Evolutionary conservation across 2,888 invertebrate genomes (phyloP).

Genomic region (Metopia argyrocephala): DNA sequence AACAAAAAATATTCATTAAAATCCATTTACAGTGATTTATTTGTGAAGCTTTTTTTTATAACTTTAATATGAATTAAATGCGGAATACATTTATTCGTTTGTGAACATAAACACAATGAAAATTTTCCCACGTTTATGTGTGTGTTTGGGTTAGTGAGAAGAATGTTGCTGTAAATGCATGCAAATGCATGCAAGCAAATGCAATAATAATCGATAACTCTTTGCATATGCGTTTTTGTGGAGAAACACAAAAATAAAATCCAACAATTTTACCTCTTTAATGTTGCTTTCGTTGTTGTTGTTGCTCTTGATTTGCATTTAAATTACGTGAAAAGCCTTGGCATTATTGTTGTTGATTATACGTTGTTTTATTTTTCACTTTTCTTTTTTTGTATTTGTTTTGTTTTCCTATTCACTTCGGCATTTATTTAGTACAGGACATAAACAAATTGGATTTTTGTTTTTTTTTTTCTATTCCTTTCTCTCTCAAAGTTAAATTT

Average conservation of each 20-base stretch:
- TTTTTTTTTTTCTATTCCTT: background rate
- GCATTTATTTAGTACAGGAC: slow-evolving; percentile 50
- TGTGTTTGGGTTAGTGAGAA: background rate
- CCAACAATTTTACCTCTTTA: background rate
- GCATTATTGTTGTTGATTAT: slow-evolving; percentile 15
- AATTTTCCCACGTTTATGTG: too few relatives aligned
- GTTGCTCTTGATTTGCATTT: slow-evolving; percentile 58
- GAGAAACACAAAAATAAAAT: background rate
- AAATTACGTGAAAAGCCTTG: slow-evolving; percentile 56
- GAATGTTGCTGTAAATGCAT: background rate
- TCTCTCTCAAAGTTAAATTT: slow-evolving; percentile 24
- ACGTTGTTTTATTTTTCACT: background rate
- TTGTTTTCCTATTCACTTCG: too few relatives aligned
- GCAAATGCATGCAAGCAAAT: too few relatives aligned
- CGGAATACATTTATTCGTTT: background rate
- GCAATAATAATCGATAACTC: slow-evolving; percentile 53
- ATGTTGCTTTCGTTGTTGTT: background rate
- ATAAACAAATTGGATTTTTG: slow-evolving; percentile 47
- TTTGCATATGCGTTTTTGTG: slow-evolving; percentile 38
- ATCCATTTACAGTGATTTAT: slow-evolving; percentile 14
- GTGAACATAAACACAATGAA: background rate
- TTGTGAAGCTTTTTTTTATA: background rate
- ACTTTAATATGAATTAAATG: background rate
- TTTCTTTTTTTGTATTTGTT: slow-evolving; percentile 4
- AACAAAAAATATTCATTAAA: slow-evolving; percentile 3